Conservation (phyloP, 2,113 vertebrate species). For the Channa maculata region DNA sequence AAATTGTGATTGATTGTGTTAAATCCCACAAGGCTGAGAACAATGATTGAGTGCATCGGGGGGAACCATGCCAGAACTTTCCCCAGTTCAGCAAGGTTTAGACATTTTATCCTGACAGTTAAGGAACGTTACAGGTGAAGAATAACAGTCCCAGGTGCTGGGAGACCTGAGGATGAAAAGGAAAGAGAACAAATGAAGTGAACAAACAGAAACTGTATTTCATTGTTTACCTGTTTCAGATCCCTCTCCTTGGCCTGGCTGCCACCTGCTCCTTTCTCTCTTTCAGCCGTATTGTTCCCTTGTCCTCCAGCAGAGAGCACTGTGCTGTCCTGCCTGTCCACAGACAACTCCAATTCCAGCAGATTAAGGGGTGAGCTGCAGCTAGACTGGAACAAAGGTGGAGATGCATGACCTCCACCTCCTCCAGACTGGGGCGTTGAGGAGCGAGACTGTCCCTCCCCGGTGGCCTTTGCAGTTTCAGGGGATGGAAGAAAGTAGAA, state of each 20-base stretch:
- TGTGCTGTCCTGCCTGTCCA: slow-evolving; percentile 74
- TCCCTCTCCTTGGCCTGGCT: slow-evolving; percentile 73
- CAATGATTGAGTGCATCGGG: background rate
- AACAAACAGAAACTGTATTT: background rate
- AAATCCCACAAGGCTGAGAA: slow-evolving; percentile 15
- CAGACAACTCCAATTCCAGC: slow-evolving; percentile 89
- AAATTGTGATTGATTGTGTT: background rate
- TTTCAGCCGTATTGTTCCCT: slow-evolving; percentile 46
- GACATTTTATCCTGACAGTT: slow-evolving; percentile 14
- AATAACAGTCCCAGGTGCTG: slow-evolving; percentile 2
- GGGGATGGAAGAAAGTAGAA: slow-evolving; percentile 74
- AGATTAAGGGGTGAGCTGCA: slow-evolving; percentile 96
- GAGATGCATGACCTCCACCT: slow-evolving; percentile 80
- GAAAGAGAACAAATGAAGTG: background rate
- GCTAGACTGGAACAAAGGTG: slow-evolving; percentile 89
- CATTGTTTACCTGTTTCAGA: slow-evolving; percentile 75
- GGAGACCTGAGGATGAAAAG: background rate
- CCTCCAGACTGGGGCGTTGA: slow-evolving; percentile 84
- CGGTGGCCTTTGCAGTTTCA: slow-evolving; percentile 72
- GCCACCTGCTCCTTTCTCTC: slow-evolving; percentile 70
- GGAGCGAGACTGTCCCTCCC: slow-evolving; percentile 78
- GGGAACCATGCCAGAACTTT: slow-evolving; percentile 33
- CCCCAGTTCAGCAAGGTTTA: slow-evolving; percentile 3
- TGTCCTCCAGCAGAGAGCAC: slow-evolving; percentile 59
- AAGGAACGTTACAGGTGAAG: background rate